Conservation (phyloP, 2,113 vertebrate genomes). For the Cygnus buccinator region DNA sequence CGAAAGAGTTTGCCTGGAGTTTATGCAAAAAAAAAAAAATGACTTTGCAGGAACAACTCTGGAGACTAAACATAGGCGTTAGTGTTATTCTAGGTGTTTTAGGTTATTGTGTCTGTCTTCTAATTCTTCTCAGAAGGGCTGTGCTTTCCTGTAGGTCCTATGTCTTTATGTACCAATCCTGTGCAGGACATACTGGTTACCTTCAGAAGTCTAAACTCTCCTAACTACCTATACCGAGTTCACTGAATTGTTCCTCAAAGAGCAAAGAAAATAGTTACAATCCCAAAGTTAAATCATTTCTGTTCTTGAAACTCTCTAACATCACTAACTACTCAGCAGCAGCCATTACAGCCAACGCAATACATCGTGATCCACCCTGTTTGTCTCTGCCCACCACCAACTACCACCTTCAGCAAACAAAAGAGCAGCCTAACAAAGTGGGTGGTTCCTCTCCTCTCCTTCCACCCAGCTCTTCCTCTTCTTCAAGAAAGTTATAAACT, state of each 20-base stretch:
- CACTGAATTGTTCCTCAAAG: neutral
- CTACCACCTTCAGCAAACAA: neutral
- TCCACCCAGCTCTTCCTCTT: neutral
- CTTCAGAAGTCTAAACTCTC: neutral
- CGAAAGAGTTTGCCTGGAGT: neutral
- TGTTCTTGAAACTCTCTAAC: neutral
- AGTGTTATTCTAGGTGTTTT: neutral
- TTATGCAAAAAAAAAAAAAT: neutral
- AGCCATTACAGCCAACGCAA: neutral
- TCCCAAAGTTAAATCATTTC: neutral
- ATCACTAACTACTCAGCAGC: neutral
- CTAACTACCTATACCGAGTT: neutral
- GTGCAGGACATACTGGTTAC: neutral
- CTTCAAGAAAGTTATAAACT: neutral
- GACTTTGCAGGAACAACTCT: neutral
- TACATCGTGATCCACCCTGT: neutral
- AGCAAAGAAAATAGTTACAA: neutral
- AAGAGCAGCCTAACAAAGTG: neutral
- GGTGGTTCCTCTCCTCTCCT: neutral
- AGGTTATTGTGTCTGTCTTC: neutral
- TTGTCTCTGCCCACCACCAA: neutral
- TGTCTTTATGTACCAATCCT: neutral
- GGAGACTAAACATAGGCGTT: neutral
- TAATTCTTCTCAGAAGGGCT: neutral
- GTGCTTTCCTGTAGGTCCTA: neutral